These are phyloP conservation scores for Stichodactyla mertensii DNA, from an alignment of 64 coral and sea anemone species.

Conservation along the genomic window DNA sequence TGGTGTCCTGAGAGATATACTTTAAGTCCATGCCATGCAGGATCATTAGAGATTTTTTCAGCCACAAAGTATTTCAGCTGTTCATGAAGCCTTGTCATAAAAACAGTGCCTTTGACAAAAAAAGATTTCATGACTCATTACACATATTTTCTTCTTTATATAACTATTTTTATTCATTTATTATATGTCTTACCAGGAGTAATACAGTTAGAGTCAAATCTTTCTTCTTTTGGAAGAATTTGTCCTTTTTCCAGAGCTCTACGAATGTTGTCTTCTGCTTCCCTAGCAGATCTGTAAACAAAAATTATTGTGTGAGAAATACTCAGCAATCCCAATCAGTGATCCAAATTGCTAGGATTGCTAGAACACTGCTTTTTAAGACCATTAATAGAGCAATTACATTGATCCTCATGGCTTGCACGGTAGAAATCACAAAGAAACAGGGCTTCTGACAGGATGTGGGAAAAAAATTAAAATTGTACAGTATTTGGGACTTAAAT, in stretches of 20 bases:
- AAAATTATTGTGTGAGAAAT: not conserved
- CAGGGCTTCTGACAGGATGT: no score
- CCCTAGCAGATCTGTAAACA: slow-evolving; percentile 68
- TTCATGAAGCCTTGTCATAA: slow-evolving; percentile 89
- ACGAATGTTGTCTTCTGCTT: slow-evolving; percentile 95
- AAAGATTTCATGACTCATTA: no score
- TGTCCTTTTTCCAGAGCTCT: slow-evolving; percentile 92
- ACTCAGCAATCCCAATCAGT: no score
- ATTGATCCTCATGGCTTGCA: no score
- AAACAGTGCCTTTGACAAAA: slow-evolving; percentile 58
- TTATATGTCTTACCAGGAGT: slow-evolving; percentile 65
- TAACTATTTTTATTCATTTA: no score
- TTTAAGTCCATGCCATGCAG: slow-evolving; percentile 86
- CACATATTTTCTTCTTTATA: no score
- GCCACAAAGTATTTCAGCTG: slow-evolving; percentile 93
- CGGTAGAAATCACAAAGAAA: no score
- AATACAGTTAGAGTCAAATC: slow-evolving; percentile 99
- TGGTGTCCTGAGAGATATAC: slow-evolving; percentile 90
- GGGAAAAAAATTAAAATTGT: no score
- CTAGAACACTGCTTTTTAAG: no score
- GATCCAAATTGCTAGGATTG: no score
- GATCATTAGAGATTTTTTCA: slow-evolving; percentile 88
- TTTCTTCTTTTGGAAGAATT: slow-evolving; percentile 91
- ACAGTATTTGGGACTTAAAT: no score
- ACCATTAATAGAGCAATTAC: no score